Conservation (phyloP, 2,113 vertebrate genomes). For the Bombycilla garrulus region DNA sequence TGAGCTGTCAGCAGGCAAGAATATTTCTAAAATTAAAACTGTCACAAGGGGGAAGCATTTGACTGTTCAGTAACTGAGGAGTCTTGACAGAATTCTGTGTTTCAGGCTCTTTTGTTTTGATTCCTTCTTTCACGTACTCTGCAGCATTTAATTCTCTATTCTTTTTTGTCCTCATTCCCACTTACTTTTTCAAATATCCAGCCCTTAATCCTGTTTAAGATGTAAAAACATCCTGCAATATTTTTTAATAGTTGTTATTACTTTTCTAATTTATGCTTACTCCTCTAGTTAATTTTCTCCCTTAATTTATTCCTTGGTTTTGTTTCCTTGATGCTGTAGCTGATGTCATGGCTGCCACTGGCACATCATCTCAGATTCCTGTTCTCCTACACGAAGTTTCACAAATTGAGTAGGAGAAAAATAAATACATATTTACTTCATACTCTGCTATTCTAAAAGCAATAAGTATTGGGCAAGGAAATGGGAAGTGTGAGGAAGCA, state of each 20-base stretch:
- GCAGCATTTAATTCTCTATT: not conserved
- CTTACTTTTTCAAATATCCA: not conserved
- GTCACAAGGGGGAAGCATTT: constrained; percentile 63
- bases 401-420: not conserved
- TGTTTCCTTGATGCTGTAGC: not conserved
- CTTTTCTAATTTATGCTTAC: not conserved
- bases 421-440: not conserved
- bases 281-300: not conserved
- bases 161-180: not conserved
- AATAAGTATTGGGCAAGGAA: not conserved
- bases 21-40: constrained; percentile 38
- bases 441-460: not conserved
- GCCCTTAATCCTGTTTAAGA: not conserved
- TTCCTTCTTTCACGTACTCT: not conserved
- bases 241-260: not conserved
- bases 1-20: not conserved
- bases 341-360: not conserved
- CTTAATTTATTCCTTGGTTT: not conserved
- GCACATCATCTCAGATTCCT: fast-evolving
- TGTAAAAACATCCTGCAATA: not conserved
- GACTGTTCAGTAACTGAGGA: constrained; percentile 9
- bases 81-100: not conserved
- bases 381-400: not conserved
- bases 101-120: not conserved
- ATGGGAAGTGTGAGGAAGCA: not conserved